Base-by-base conservation (phyloP, 2,888 invertebrate genomes). In the Lamproptera curius region DNA sequence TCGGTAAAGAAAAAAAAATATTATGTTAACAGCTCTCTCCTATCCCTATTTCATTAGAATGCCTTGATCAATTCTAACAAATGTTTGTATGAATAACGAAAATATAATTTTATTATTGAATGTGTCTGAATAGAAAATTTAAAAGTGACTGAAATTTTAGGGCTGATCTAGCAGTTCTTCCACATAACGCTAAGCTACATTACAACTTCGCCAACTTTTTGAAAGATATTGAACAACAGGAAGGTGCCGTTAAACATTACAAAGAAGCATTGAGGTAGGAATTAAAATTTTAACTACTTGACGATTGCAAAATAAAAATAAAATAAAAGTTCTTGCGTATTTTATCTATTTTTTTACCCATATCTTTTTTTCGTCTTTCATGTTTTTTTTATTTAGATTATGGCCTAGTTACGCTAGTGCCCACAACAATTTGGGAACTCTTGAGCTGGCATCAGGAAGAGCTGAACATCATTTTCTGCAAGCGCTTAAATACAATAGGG, bases 131-230 rank as follows among this genome's bases (percentile, higher is more conserved):
- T 15, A 36, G 1, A n/a, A 1, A 17, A 37, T 9, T 16, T 20
- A 1, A 17, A 37, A 17, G 13, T 2, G 8, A 23, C 13, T 2
- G 38, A 6, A 31, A 5, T 48, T 89, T 28, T 89, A 96, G 96
- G 70, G 92, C 96, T 42, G 96, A 96, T 39, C 82, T 96, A 46
- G 88, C 91, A 56, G 92, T 93, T 10, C 76, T 95, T 42, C 96
- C 96, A 0, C 92, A 94, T 80, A 97, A 96, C 73, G 95, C 96
- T 46, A 96, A 96, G 83, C 92, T 95, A 82, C 95, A 96, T 83
- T 96, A 95, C 88, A 96, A 96, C 86, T 95, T 93, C 68, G 96
- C 93, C 37, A 96, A 96, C 88, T 93, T 93, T 74, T 89, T 95
- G 59, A 91, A 94, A 72, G 95, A 96, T 73, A 89, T 91, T 36